phyloP scores from a whole-genome alignment of 2,113 vertebrate genomes.

The Phycodurus eques region DNA sequence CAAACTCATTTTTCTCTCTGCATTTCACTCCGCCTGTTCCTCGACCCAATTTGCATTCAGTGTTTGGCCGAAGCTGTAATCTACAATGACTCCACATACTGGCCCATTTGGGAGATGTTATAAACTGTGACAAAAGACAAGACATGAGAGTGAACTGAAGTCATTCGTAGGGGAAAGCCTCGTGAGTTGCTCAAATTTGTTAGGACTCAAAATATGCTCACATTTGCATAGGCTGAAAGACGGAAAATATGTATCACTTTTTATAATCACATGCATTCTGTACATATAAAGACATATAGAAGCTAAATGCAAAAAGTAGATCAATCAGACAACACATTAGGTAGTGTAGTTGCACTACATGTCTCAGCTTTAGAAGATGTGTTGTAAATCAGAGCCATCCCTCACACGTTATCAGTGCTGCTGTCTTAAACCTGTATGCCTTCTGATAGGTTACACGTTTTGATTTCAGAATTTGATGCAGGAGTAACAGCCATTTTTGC shows the following conservation, averaged over 20 bases:
- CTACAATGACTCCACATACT: slow-evolving; percentile 63
- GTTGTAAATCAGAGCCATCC: slow-evolving; percentile 29
- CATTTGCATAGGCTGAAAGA: background rate
- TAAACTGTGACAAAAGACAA: slow-evolving; percentile 67
- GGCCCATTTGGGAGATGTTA: slow-evolving; percentile 65
- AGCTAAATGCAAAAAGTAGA: slow-evolving; percentile 14
- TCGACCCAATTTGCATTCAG: slow-evolving; percentile 59
- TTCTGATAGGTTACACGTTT: too few species aligned
- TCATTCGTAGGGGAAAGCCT: slow-evolving; percentile 48
- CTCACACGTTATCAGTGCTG: slow-evolving; percentile 21
- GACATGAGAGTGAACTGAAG: slow-evolving; percentile 55
- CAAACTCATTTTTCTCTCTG: slow-evolving; percentile 8
- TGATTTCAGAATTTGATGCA: too few species aligned
- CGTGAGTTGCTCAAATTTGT: slow-evolving; percentile 51
- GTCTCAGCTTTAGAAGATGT: background rate
- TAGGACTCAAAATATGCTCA: slow-evolving; percentile 33
- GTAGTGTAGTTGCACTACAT: slow-evolving; percentile 18
- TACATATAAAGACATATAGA: background rate
- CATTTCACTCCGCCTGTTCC: slow-evolving; percentile 45
- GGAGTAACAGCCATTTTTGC: slow-evolving; percentile 37
- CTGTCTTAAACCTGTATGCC: slow-evolving; percentile 20
- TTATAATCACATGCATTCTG: background rate
- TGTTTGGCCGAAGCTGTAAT: slow-evolving; percentile 63
- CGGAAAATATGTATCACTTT: background rate
- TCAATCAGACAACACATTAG: background rate